A percentile compares a stretch with the other conserved stretches of the same genome.
These are phyloP conservation scores for Nasonia oneida DNA, from an alignment of 2,888 invertebrate species.

Conservation along the genomic window DNA sequence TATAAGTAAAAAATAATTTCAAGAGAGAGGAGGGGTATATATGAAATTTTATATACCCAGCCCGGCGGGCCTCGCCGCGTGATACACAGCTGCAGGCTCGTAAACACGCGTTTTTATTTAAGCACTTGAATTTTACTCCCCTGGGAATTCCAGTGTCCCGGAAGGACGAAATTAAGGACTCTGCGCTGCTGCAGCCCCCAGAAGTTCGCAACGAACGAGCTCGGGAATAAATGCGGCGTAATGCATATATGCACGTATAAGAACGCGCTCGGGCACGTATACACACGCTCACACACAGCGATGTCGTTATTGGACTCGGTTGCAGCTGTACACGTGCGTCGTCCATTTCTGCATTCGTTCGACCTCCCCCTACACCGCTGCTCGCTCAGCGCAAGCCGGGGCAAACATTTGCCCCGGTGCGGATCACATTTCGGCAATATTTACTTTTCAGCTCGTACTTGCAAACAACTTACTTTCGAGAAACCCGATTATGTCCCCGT, in stretches of 20 bases:
- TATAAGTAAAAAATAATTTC: background rate
- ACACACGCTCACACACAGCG: background rate
- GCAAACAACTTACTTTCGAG: constrained; percentile 70
- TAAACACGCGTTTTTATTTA: constrained; percentile 30
- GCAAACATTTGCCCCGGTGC: constrained; percentile 72
- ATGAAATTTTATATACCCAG: background rate
- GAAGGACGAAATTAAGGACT: constrained; percentile 30
- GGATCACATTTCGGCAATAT: constrained; percentile 69
- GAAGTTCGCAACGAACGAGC: constrained; percentile 26
- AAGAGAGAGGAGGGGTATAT: background rate
- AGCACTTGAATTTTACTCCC: constrained; percentile 15
- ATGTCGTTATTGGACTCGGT: constrained; percentile 28
- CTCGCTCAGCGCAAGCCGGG: constrained; percentile 63
- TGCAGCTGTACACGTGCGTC: constrained; percentile 27
- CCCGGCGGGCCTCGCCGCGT: background rate
- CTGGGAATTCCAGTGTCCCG: constrained; percentile 12
- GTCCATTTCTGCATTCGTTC: constrained; percentile 65
- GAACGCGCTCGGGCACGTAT: background rate
- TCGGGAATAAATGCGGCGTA: constrained; percentile 20
- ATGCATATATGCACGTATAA: background rate
- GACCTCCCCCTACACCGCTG: constrained; percentile 38
- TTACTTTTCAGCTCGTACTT: constrained; percentile 73
- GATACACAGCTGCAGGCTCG: background rate
- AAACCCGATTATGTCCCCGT: constrained; percentile 62
- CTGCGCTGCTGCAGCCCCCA: background rate